These are phyloP conservation scores for Choristoneura fumiferana DNA, from an alignment of 1,140 invertebrate species.

Conservation along the genomic window DNA sequence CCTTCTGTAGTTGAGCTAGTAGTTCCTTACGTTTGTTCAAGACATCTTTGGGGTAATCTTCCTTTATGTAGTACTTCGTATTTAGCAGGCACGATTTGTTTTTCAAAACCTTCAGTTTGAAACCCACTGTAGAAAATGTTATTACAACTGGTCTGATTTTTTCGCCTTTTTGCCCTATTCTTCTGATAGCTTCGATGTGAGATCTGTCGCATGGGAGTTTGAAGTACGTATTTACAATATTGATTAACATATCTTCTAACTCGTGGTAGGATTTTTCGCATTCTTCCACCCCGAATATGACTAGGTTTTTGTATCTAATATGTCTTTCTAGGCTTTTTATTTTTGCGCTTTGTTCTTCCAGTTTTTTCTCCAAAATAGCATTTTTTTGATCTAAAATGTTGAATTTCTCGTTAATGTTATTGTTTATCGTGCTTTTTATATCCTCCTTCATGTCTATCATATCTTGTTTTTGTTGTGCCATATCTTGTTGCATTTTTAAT, in stretches of 20 bases:
- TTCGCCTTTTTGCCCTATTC: not conserved
- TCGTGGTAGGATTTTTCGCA: too few relatives aligned
- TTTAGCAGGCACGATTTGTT: slow-evolving; percentile 30
- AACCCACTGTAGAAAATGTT: slow-evolving; percentile 29
- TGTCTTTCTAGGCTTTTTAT: too few relatives aligned
- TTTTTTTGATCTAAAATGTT: not conserved
- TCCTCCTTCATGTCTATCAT: not conserved
- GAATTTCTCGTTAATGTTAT: not conserved
- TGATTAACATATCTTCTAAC: too few relatives aligned
- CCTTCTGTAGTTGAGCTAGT: slow-evolving; percentile 22
- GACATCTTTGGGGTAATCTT: slow-evolving; percentile 28
- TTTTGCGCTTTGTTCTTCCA: too few relatives aligned
- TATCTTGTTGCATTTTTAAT: not conserved
- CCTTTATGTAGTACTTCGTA: slow-evolving; percentile 25
- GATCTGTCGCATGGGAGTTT: too few relatives aligned
- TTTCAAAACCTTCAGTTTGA: slow-evolving; percentile 39
- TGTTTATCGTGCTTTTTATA: not conserved
- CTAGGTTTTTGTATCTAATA: too few relatives aligned
- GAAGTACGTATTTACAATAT: too few relatives aligned
- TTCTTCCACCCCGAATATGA: too few relatives aligned
- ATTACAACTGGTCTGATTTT: slow-evolving; percentile 10
- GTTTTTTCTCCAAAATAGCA: too few relatives aligned
- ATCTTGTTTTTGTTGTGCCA: not conserved
- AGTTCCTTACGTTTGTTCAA: slow-evolving; percentile 24
- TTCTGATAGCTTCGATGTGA: too few relatives aligned